Evolutionary conservation across 2,888 invertebrate genomes (phyloP).

Genomic region (Diplolepis rosae): DNA sequence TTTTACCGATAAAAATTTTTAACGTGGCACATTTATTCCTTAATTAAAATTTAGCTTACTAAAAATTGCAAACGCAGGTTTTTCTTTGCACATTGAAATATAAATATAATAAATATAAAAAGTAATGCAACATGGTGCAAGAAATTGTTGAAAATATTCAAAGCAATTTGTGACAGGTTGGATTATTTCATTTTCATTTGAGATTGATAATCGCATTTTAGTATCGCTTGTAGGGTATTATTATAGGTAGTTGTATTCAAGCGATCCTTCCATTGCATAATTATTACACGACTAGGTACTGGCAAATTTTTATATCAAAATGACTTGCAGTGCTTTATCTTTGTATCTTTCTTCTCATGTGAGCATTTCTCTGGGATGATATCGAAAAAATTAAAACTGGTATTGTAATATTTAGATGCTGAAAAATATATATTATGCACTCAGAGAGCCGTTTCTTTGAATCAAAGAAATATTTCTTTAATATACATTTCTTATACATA

Average conservation of each 20-base stretch:
- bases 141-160: too few species aligned
- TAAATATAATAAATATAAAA: too few species aligned
- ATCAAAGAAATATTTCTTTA: too few species aligned
- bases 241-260: conserved; percentile 12
- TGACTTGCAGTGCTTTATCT: conserved; percentile 26
- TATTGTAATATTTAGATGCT: too few species aligned
- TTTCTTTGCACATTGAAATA: too few species aligned
- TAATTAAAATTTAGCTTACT: too few species aligned
- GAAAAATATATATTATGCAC: too few species aligned
- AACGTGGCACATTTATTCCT: too few species aligned
- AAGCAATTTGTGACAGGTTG: not conserved
- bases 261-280: conserved; percentile 26
- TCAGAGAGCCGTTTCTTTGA: too few species aligned
- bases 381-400: conserved; percentile 4
- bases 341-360: conserved; percentile 24
- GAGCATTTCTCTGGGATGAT: conserved; percentile 22
- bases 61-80: too few species aligned
- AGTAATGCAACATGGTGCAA: too few species aligned
- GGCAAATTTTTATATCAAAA: conserved; percentile 7
- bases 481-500: not conserved
- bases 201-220: conserved; percentile 25
- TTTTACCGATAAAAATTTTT: too few species aligned
- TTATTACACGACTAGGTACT: conserved; percentile 12
- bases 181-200: not conserved
- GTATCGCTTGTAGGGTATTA: conserved; percentile 24